phyloP scores from a whole-genome alignment of 2,888 invertebrate genomes.

The Rhagonycha fulva region DNA sequence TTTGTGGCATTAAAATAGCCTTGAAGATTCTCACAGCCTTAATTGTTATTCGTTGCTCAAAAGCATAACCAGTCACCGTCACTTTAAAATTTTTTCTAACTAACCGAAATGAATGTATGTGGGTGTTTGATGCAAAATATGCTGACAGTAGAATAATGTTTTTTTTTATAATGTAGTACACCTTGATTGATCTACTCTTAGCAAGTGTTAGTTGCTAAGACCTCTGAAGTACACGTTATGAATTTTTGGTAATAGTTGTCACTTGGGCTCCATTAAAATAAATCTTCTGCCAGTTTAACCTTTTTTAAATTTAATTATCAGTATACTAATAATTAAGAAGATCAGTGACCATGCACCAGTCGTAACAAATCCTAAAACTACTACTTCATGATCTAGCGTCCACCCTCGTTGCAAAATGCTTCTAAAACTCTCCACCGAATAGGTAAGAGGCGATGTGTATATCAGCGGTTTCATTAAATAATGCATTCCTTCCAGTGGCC shows the following conservation, averaged over 20 bases:
- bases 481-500: slow-evolving; percentile 95
- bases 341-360: slow-evolving; percentile 84
- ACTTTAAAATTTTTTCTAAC: background rate
- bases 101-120: background rate
- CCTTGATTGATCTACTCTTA: background rate
- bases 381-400: slow-evolving; percentile 77
- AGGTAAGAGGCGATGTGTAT: slow-evolving; percentile 81
- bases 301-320: slow-evolving; percentile 80
- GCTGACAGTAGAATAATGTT: too few species aligned
- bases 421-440: slow-evolving; percentile 87
- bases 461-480: slow-evolving; percentile 72
- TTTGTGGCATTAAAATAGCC: background rate
- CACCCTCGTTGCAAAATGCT: slow-evolving; percentile 88
- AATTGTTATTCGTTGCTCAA: background rate
- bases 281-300: slow-evolving; percentile 58
- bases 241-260: background rate
- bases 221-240: background rate
- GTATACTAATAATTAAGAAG: slow-evolving; percentile 78
- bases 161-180: background rate
- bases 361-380: slow-evolving; percentile 85
- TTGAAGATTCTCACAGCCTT: background rate
- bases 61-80: background rate
- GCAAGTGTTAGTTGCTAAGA: too few species aligned
- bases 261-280: background rate
- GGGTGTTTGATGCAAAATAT: background rate